phyloP scores from a whole-genome alignment of 1,140 invertebrate species.

The Pogonomyrmex barbatus region DNA sequence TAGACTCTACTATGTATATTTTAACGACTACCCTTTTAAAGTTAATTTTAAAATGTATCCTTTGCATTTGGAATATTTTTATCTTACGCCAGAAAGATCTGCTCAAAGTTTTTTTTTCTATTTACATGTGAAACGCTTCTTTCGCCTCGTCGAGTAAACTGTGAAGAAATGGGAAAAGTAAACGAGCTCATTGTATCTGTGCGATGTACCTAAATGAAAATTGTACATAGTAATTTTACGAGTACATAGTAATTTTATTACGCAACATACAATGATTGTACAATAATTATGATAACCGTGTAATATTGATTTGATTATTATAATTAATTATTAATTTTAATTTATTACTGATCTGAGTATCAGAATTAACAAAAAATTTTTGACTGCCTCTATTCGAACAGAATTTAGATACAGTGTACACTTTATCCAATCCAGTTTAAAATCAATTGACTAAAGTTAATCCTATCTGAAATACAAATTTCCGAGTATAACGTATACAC shows the following conservation, averaged over 20 bases:
- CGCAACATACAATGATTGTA: too few species aligned
- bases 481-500: not conserved
- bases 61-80: conserved; percentile 9
- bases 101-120: not conserved
- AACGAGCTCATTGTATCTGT: not conserved
- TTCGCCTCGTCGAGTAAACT: not conserved
- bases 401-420: too few species aligned
- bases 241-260: too few species aligned
- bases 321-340: too few species aligned
- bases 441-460: too few species aligned
- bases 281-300: too few species aligned
- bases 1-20: not conserved
- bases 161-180: not conserved
- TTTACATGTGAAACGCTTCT: not conserved
- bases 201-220: not conserved
- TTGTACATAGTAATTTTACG: not conserved
- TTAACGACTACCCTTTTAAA: not conserved
- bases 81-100: not conserved
- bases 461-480: not conserved
- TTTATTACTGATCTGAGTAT: too few species aligned
- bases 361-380: too few species aligned
- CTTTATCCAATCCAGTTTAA: too few species aligned
- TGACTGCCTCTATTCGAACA: too few species aligned
- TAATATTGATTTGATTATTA: too few species aligned
- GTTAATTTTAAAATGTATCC: not conserved